phyloP scores from a whole-genome alignment of 2,888 invertebrate species.

The Crioceris asparagi region DNA sequence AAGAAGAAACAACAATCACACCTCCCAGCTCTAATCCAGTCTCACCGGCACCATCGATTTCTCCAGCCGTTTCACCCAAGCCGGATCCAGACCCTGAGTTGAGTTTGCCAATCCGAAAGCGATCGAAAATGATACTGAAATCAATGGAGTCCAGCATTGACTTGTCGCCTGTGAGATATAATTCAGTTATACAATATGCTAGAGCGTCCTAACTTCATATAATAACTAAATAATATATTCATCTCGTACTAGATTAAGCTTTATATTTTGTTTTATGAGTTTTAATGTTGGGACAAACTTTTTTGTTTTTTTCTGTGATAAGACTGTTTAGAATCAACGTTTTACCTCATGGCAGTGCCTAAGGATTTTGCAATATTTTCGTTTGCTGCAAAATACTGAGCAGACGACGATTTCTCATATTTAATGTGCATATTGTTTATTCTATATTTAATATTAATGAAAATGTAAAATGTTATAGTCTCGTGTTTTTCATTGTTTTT shows the following conservation, averaged over 20 bases:
- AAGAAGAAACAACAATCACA: slow-evolving; percentile 42
- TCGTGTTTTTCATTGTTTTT: slow-evolving; percentile 19
- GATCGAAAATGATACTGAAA: slow-evolving; percentile 65
- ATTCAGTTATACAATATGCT: slow-evolving; percentile 80
- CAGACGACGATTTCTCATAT: no score
- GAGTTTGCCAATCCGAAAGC: slow-evolving; percentile 67
- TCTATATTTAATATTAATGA: no score
- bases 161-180: slow-evolving; percentile 38
- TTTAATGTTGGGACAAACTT: neutral
- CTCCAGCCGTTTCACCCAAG: slow-evolving; percentile 27
- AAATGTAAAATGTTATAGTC: no score
- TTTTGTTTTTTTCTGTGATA: slow-evolving; percentile 39
- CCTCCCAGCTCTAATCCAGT: slow-evolving; percentile 51
- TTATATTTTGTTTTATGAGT: slow-evolving; percentile 13
- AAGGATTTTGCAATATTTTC: slow-evolving; percentile 34
- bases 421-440: no score
- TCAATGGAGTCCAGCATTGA: slow-evolving; percentile 43
- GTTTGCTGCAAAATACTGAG: no score
- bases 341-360: slow-evolving; percentile 42
- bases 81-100: slow-evolving; percentile 45
- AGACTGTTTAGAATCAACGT: slow-evolving; percentile 32
- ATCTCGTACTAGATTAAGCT: slow-evolving; percentile 17
- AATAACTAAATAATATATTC: slow-evolving; percentile 2
- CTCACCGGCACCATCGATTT: slow-evolving; percentile 37
- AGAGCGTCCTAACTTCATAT: slow-evolving; percentile 46